Evolutionary conservation across 2,113 vertebrate genomes (phyloP), one percentile per base, ranked within the genome.

Genomic region (Lipophrys pholis): DNA sequence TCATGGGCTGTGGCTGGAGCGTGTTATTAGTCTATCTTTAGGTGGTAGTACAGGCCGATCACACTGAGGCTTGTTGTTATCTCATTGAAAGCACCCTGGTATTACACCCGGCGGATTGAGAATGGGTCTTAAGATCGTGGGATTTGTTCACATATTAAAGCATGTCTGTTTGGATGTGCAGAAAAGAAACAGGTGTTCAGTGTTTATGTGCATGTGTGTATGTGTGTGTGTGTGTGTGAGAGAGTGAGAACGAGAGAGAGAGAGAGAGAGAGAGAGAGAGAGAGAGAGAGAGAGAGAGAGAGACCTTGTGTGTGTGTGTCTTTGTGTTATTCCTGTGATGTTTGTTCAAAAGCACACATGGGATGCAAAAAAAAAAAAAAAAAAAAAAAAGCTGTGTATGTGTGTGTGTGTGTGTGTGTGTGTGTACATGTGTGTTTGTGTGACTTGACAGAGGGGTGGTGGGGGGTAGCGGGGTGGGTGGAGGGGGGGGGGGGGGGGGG

Each of bases 101-200:
- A 76, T 92, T 89, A 82, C 87, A 87, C 85, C 81, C 82, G 10
- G 63, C 46, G 73, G 89, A 88, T 62, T 83, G 83, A 81, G 75
- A 74, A 80, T 73, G 81, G 87, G 86, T 89, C 89, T 89, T 88
- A 85, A 90, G 89, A 91, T 87, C 90, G 91, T 92, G 90, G 91
- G 91, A 91, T 91, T 87, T 89, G 86, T 85, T 87, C 83, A 86
- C 87, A 84, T 90, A 89, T 89, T 84, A 89, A 88, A 89, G 82
- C 88, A 80, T 83, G 86, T 89, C 87, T 89, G 84, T 86, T 83
- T 81, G 71, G 84, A 90, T 88, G 90, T 56, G 72, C 82, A 67
- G 64, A 87, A 89, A 90, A 90, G 90, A 90, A 92, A 93, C 91
- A 94, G 93, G 92, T 94, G 92, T 92, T 90, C 87, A 72, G 79